Evolutionary conservation across 2,113 vertebrate species (phyloP).

Genomic region (Cettia cetti): DNA sequence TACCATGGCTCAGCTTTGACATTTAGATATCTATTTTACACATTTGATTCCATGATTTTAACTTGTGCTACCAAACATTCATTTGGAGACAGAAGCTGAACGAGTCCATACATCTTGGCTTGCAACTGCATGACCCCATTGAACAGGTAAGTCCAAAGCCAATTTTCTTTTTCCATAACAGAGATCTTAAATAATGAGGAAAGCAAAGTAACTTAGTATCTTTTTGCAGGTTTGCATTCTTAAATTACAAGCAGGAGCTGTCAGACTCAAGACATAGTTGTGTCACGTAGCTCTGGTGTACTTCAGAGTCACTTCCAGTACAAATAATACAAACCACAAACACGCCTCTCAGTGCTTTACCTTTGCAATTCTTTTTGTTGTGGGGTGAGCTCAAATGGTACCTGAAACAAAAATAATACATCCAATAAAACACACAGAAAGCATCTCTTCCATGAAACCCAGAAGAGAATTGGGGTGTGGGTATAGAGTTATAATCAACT

Average conservation of each 20-base stretch:
- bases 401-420: conserved; percentile 74
- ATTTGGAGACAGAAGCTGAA: not conserved
- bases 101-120: not conserved
- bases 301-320: not conserved
- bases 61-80: not conserved
- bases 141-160: not conserved
- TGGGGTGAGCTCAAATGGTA: conserved; percentile 90
- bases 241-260: not conserved
- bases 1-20: not conserved
- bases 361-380: conserved; percentile 91
- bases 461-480: not conserved
- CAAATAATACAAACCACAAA: not conserved
- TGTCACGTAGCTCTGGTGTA: not conserved
- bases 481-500: not conserved
- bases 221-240: not conserved
- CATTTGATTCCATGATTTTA: not conserved
- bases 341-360: conserved; percentile 65
- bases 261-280: not conserved
- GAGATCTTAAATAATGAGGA: not conserved
- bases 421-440: not conserved
- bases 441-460: not conserved
- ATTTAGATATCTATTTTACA: not conserved
- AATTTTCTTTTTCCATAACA: not conserved
- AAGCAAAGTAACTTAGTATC: not conserved
- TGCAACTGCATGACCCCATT: not conserved